Conservation (phyloP, 2,113 vertebrate species). For the Tringa solitaria region DNA sequence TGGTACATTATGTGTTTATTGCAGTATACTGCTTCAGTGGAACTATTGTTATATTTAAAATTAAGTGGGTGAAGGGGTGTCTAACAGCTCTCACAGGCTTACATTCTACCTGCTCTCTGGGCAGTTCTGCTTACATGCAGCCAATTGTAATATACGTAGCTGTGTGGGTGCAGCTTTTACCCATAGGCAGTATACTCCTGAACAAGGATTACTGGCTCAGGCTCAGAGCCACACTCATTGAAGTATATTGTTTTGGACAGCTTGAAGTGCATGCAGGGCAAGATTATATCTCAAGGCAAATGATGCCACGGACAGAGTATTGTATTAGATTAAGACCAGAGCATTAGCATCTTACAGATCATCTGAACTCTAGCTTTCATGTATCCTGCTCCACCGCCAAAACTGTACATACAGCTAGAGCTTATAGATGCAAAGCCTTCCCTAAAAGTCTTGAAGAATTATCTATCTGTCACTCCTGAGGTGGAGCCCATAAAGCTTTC, state of each 20-base stretch:
- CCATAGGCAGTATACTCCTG: background rate
- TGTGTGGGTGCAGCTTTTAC: background rate
- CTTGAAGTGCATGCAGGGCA: background rate
- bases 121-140: background rate
- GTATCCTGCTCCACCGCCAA: background rate
- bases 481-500: background rate
- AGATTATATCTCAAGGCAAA: background rate
- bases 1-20: background rate
- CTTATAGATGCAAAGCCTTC: background rate
- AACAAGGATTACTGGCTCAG: background rate
- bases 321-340: background rate
- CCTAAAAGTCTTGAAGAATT: background rate
- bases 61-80: background rate
- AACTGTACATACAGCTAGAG: background rate
- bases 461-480: background rate
- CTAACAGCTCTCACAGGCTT: background rate
- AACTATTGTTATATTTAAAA: background rate
- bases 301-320: background rate
- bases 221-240: background rate
- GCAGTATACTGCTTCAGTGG: background rate
- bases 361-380: background rate
- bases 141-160: background rate
- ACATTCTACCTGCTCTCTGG: background rate
- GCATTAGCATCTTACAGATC: background rate
- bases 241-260: background rate